Percentiles rank a stretch among this genome's conserved stretches.
Conservation (phyloP, 92 coral and sea anemone species). For the Scolanthus callimorphus region DNA sequence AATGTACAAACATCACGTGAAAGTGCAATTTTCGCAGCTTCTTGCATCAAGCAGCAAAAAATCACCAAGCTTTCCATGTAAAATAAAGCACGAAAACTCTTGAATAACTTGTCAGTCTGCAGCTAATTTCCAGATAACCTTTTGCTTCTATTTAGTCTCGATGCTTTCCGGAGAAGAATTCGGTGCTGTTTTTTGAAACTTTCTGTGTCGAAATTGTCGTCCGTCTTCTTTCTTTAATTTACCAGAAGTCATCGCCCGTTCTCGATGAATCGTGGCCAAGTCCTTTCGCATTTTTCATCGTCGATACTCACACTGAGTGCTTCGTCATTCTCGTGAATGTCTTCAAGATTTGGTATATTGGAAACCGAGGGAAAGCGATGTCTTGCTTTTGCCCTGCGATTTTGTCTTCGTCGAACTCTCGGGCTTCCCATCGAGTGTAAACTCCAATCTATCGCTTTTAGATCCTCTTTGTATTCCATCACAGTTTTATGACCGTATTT, state of each 20-base stretch:
- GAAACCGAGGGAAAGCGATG: slow-evolving; percentile 29
- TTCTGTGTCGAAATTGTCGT: slow-evolving; percentile 25
- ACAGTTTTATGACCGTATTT: slow-evolving; percentile 37
- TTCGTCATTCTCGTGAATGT: slow-evolving; percentile 28
- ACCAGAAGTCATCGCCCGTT: slow-evolving; percentile 31
- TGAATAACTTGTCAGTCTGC: too few relatives aligned
- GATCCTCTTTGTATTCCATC: slow-evolving; percentile 25
- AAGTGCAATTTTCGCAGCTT: too few relatives aligned
- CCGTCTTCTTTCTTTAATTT: slow-evolving; percentile 18
- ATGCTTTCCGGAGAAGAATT: too few relatives aligned
- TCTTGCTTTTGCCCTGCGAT: slow-evolving; percentile 9
- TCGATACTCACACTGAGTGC: slow-evolving; percentile 3
- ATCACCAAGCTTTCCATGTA: too few relatives aligned
- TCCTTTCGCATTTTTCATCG: slow-evolving; percentile 14
- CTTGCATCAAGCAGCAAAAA: too few relatives aligned
- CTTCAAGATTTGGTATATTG: slow-evolving; percentile 18
- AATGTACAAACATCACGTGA: too few relatives aligned
- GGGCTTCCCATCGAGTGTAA: slow-evolving; percentile 32
- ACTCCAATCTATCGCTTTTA: slow-evolving; percentile 30
- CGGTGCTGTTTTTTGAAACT: slow-evolving; percentile 15
- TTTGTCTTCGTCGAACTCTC: slow-evolving; percentile 7
- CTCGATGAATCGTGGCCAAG: slow-evolving; percentile 27
- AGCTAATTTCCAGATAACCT: too few relatives aligned
- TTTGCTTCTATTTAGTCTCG: too few relatives aligned
- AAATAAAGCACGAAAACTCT: too few relatives aligned